Percentiles rank a stretch among this genome's conserved stretches.
Evolutionary conservation across 2,888 invertebrate genomes (phyloP).

Genomic region (Heliconius erato): DNA sequence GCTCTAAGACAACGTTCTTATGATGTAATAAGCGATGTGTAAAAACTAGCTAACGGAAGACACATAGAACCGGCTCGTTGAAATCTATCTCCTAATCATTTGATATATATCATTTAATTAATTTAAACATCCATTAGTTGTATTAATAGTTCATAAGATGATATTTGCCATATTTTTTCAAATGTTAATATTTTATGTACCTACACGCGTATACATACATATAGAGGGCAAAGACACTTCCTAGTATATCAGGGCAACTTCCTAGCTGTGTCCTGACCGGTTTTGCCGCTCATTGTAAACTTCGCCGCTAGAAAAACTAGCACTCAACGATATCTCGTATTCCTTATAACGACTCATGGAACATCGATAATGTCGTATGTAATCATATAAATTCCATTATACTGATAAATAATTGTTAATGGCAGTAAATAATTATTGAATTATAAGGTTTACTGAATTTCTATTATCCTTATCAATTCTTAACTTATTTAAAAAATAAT

Average conservation of each 20-base stretch:
- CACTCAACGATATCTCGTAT: conserved; percentile 57
- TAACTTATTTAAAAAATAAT: not conserved
- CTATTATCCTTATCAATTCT: not conserved
- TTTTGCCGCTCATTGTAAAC: conserved; percentile 67
- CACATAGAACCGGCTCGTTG: conserved; percentile 72
- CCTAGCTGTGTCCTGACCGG: conserved; percentile 68
- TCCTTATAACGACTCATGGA: conserved; percentile 58
- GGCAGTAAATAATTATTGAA: not conserved
- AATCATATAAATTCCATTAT: conserved; percentile 6
- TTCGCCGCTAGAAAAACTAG: conserved; percentile 70
- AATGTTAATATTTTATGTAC: not conserved
- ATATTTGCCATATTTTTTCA: conserved; percentile 47
- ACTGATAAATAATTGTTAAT: not conserved
- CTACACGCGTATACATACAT: conserved; percentile 48
- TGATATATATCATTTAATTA: conserved; percentile 37
- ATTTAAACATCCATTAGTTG: not conserved
- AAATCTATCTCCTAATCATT: conserved; percentile 67
- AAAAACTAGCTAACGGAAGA: conserved; percentile 78
- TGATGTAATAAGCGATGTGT: conserved; percentile 77
- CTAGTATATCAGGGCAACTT: conserved; percentile 67
- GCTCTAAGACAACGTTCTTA: conserved; percentile 66
- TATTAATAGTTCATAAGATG: not conserved
- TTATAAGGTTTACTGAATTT: not conserved
- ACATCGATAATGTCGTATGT: conserved; percentile 17
- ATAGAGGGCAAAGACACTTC: conserved; percentile 48